Evolutionary conservation across 2,797 vertebrate species (phyloP).

Genomic region (Poeciliopsis gracilis): DNA sequence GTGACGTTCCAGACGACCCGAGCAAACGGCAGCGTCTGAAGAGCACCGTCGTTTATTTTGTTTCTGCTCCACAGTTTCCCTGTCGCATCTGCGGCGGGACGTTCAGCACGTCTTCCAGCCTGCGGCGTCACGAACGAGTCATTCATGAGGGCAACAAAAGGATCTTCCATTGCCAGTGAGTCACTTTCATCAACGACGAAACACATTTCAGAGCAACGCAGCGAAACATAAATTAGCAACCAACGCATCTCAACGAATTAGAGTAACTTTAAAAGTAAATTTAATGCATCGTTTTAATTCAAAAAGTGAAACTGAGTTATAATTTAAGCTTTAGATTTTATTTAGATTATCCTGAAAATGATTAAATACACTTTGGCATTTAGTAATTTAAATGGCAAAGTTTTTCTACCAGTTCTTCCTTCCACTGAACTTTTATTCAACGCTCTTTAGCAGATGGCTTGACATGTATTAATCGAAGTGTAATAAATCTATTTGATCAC

Average conservation of each 20-base stretch:
- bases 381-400: background rate
- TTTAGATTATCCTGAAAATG: background rate
- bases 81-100: slow-evolving; percentile 93
- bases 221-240: background rate
- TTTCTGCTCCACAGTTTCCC: slow-evolving; percentile 84
- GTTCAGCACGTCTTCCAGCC: slow-evolving; percentile 94
- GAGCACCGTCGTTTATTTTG: background rate
- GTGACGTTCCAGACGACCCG: slow-evolving; percentile 61
- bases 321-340: background rate
- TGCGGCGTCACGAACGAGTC: slow-evolving; percentile 91
- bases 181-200: background rate
- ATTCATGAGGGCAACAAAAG: slow-evolving; percentile 95
- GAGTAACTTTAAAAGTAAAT: background rate
- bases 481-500: background rate
- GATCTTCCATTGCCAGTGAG: slow-evolving; percentile 95
- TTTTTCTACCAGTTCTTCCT: background rate
- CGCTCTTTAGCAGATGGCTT: background rate
- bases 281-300: background rate
- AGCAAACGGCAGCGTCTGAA: no score
- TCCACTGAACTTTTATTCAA: background rate
- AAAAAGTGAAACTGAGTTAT: background rate
- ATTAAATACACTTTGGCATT: background rate
- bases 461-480: background rate
- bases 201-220: background rate
- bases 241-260: background rate